phyloP scores from a whole-genome alignment of 2,113 vertebrate species.

The Protobothrops flavoviridis region DNA sequence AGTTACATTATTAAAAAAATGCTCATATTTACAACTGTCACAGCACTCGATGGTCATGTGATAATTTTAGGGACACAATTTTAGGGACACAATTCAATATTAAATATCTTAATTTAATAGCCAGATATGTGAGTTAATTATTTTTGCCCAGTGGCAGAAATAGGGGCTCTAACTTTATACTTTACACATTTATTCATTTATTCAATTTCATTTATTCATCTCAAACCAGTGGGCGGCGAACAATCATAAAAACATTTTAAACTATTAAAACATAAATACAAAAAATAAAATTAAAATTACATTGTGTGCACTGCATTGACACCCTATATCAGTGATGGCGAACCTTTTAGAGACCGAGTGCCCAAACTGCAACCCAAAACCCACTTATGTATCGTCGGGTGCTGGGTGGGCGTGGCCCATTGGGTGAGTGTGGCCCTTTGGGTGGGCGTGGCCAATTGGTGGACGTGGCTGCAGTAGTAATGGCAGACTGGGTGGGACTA shows the following conservation, averaged over 20 bases:
- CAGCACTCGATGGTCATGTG: not conserved
- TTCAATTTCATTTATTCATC: not conserved
- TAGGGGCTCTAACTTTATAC: not conserved
- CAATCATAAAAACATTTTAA: not conserved
- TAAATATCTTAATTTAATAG: not conserved
- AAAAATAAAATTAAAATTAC: not conserved
- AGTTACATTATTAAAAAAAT: not conserved
- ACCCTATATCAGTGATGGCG: not conserved
- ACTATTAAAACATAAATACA: not conserved
- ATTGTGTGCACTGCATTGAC: not conserved
- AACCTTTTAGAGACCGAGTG: no score
- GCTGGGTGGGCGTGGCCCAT: no score
- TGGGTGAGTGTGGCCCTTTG: no score
- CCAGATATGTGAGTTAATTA: not conserved
- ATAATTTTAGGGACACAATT: not conserved
- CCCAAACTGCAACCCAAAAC: no score
- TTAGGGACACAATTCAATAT: not conserved
- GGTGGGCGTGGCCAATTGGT: no score
- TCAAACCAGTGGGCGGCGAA: not conserved
- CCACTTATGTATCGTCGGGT: no score
- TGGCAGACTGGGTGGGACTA: no score
- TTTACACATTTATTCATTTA: not conserved
- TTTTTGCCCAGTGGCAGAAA: not conserved
- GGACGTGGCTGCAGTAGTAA: no score
- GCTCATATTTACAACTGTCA: not conserved